Conservation (phyloP, 1,140 invertebrate species). For the Holotrichia oblita region DNA sequence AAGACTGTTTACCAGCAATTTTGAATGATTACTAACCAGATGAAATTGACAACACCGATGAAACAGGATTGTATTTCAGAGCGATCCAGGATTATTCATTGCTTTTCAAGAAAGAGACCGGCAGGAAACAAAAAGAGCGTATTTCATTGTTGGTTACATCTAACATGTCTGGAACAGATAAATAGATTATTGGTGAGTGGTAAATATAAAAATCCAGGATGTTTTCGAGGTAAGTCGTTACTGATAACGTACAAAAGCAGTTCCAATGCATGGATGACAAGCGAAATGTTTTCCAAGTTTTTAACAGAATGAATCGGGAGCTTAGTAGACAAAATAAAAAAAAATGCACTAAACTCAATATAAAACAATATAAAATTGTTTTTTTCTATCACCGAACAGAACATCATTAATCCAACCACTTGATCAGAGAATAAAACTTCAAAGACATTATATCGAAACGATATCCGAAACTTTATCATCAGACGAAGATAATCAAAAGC, state of each 20-base stretch:
- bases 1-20: neutral
- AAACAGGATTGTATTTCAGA: neutral
- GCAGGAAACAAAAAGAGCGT: too few relatives aligned
- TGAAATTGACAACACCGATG: neutral
- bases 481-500: neutral
- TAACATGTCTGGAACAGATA: constrained; percentile 15
- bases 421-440: constrained; percentile 15
- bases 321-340: neutral
- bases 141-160: too few relatives aligned
- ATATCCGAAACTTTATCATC: constrained; percentile 6
- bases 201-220: neutral
- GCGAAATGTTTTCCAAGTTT: too few relatives aligned
- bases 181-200: neutral
- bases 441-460: constrained; percentile 17
- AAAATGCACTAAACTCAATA: neutral
- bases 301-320: neutral
- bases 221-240: neutral
- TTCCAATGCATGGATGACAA: neutral
- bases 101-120: constrained; percentile 4
- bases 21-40: constrained; percentile 13
- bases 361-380: constrained; percentile 4
- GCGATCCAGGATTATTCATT: too few relatives aligned
- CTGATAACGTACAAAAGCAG: neutral
- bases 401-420: constrained; percentile 22
- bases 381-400: neutral